A percentile compares a stretch with the other conserved stretches of the same genome.
phyloP scores from a whole-genome alignment of 1,140 invertebrate genomes.

The Teleogryllus occipitalis region DNA sequence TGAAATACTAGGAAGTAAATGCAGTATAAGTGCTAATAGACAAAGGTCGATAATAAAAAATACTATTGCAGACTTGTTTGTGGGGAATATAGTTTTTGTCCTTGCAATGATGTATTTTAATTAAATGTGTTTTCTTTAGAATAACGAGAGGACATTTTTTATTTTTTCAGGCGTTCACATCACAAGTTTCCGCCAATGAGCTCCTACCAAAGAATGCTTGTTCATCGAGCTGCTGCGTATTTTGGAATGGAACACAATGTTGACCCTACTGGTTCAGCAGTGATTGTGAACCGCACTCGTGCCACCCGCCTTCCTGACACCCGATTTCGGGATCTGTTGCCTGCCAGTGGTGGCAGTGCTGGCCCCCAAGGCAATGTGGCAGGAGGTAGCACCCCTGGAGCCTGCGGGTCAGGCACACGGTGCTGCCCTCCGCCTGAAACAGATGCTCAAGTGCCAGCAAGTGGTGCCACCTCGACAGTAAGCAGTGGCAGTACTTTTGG shows the following conservation, averaged over 20 bases:
- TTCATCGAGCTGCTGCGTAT: constrained; percentile 85
- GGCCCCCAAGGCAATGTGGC: background rate
- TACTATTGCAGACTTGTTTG: too few species aligned
- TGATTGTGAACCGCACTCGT: constrained; percentile 74
- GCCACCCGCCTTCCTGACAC: constrained; percentile 61
- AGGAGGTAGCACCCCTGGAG: background rate
- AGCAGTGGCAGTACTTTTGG: background rate
- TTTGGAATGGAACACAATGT: constrained; percentile 93
- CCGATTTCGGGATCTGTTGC: constrained; percentile 26
- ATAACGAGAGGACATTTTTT: background rate
- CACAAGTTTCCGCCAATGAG: constrained; percentile 84
- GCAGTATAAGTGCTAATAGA: too few species aligned
- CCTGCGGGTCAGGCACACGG: background rate
- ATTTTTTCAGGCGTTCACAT: constrained; percentile 48
- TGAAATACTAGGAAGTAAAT: too few species aligned
- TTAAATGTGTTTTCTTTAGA: background rate
- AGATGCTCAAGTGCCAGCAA: background rate
- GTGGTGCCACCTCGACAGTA: constrained; percentile 36
- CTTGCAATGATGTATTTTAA: too few species aligned
- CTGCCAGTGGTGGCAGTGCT: background rate
- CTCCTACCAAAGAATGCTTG: constrained; percentile 90
- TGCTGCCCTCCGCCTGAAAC: background rate
- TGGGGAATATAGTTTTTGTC: too few species aligned
- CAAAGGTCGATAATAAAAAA: too few species aligned
- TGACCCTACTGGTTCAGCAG: constrained; percentile 73